Evolutionary conservation across 2,797 vertebrate species (phyloP).

Genomic region (Amazonetta brasiliensis): DNA sequence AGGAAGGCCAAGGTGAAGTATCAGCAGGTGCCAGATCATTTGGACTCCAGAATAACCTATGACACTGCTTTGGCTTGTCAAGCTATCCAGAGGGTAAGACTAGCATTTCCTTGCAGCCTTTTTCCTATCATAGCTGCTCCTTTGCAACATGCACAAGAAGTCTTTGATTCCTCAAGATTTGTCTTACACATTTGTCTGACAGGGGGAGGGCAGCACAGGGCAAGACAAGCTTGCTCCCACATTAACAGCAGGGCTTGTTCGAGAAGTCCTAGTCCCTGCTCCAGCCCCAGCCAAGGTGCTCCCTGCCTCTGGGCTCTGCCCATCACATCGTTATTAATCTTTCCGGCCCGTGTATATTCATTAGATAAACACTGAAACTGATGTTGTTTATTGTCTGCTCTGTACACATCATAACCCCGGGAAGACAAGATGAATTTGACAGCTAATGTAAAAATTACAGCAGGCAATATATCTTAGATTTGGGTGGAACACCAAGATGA

Average conservation of each 20-base stretch:
- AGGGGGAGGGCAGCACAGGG: neutral
- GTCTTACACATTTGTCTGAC: neutral
- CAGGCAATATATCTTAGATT: conserved; percentile 93
- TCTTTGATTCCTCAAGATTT: neutral
- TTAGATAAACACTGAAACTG: conserved; percentile 72
- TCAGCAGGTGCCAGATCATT: accelerated
- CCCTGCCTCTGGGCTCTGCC: conserved; percentile 56
- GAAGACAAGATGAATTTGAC: conserved; percentile 96
- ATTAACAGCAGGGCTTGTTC: too few relatives aligned
- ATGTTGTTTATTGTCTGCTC: conserved; percentile 87
- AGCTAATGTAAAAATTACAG: conserved; percentile 96
- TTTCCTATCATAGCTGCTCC: neutral
- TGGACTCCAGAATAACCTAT: neutral
- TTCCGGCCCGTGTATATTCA: conserved; percentile 69
- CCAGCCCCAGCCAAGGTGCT: neutral
- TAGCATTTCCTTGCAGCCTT: neutral
- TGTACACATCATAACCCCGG: conserved; percentile 81
- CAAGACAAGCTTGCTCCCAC: accelerated
- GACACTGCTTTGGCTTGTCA: neutral
- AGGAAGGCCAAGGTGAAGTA: neutral
- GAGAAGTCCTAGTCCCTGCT: neutral
- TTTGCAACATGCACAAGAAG: accelerated
- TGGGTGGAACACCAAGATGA: conserved; percentile 92
- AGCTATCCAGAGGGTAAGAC: neutral
- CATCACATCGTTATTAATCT: conserved; percentile 66